A percentile compares a stretch with the other conserved stretches of the same genome.
Evolutionary conservation across 1,140 invertebrate species (phyloP).

Genomic region (Pentalonia nigronervosa): DNA sequence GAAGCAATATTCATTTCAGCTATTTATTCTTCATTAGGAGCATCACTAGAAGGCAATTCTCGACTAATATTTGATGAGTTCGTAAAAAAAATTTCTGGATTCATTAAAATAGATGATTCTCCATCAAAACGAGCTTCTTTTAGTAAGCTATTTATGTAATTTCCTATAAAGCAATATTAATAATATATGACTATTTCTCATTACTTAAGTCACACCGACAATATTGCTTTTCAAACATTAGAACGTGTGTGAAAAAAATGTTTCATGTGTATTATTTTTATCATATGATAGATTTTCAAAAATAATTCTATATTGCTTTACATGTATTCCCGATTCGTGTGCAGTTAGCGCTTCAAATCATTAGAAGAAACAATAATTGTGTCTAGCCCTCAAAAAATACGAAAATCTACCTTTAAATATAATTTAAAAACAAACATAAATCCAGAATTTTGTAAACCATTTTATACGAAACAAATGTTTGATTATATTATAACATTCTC

Average conservation of each 20-base stretch:
- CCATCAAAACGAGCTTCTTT: conserved; percentile 38
- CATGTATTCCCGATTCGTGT: not conserved
- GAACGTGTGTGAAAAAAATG: not conserved
- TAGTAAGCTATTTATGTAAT: not conserved
- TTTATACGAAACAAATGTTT: no score
- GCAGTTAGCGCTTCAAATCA: not conserved
- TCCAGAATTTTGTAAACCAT: no score
- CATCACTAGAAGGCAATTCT: conserved; percentile 74
- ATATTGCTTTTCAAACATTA: not conserved
- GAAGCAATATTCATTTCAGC: conserved; percentile 79
- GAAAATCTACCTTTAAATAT: no score
- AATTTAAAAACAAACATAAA: no score
- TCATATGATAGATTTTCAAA: no score
- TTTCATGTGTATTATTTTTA: not conserved
- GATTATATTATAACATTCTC: no score
- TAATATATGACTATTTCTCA: not conserved
- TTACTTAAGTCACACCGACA: not conserved
- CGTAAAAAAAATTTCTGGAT: conserved; percentile 77
- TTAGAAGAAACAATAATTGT: not conserved
- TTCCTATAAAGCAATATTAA: not conserved
- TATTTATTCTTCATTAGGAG: conserved; percentile 85
- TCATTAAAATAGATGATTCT: conserved; percentile 65
- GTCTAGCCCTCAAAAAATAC: not conserved
- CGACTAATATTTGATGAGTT: conserved; percentile 79
- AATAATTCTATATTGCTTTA: no score